These are phyloP conservation scores for Pecten maximus DNA, from an alignment of 2,888 invertebrate genomes.

Conservation along the genomic window DNA sequence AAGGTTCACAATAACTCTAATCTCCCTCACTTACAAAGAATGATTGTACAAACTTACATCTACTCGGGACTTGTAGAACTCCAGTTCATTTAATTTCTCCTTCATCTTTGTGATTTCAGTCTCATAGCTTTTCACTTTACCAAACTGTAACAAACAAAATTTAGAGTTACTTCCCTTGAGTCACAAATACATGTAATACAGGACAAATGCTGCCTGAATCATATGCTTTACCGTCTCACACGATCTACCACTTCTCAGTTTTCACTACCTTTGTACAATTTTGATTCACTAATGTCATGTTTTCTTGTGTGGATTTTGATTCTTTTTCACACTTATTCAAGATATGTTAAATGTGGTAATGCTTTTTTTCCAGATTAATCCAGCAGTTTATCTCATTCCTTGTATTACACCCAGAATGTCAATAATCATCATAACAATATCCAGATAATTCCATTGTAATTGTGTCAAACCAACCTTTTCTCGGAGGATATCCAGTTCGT, in stretches of 20 bases:
- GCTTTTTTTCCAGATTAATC: too few species aligned
- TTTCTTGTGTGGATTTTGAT: too few species aligned
- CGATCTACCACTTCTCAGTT: too few species aligned
- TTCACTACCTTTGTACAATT: too few species aligned
- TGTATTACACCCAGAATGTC: not conserved
- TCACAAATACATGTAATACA: not conserved
- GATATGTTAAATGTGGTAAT: too few species aligned
- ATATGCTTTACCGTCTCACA: too few species aligned
- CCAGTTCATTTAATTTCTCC: conserved; percentile 95
- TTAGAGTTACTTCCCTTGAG: not conserved
- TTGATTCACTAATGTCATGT: too few species aligned
- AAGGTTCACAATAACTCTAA: not conserved
- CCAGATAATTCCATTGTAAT: too few species aligned
- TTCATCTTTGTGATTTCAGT: conserved; percentile 93
- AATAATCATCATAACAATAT: too few species aligned
- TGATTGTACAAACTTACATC: conserved; percentile 85
- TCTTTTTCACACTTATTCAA: too few species aligned
- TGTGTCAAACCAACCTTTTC: conserved; percentile 85
- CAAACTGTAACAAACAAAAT: conserved; percentile 85
- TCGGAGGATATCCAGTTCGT: conserved; percentile 95
- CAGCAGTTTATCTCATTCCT: too few species aligned
- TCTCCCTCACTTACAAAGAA: not conserved
- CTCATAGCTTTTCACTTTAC: conserved; percentile 92
- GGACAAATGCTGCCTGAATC: too few species aligned
- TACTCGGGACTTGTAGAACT: conserved; percentile 95